Conservation (phyloP, 1,140 invertebrate genomes). For the Apis florea region DNA sequence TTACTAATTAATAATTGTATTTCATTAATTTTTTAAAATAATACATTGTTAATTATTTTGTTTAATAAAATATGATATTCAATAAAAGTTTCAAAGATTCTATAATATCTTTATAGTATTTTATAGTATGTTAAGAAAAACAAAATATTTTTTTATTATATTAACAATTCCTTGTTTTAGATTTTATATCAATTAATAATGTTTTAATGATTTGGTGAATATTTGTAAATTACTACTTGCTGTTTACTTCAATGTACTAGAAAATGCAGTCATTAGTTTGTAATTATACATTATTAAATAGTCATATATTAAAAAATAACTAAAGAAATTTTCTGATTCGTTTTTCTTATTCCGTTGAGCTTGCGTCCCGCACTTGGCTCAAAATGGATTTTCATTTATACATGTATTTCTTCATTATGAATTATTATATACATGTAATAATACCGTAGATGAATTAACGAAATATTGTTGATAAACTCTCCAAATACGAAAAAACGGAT, state of each 20-base stretch:
- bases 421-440: slow-evolving; percentile 64
- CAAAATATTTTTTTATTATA: background rate
- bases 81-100: background rate
- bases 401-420: slow-evolving; percentile 49
- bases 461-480: slow-evolving; percentile 73
- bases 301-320: slow-evolving; percentile 30
- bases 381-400: slow-evolving; percentile 42
- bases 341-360: slow-evolving; percentile 52
- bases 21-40: slow-evolving; percentile 3
- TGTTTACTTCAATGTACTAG: slow-evolving; percentile 17
- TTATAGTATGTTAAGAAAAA: background rate
- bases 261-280: slow-evolving; percentile 13
- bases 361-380: slow-evolving; percentile 70
- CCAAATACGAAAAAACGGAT: slow-evolving; percentile 69
- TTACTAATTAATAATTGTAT: slow-evolving; percentile 34
- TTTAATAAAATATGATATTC: slow-evolving; percentile 4
- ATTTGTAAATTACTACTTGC: background rate
- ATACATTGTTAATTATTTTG: slow-evolving; percentile 2
- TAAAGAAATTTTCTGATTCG: slow-evolving; percentile 30
- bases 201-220: background rate
- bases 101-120: background rate
- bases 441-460: slow-evolving; percentile 68
- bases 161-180: background rate
- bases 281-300: slow-evolving; percentile 8
- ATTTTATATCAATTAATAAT: background rate